Conservation (phyloP, 2,797 vertebrate genomes). For the Lithobates pipiens region DNA sequence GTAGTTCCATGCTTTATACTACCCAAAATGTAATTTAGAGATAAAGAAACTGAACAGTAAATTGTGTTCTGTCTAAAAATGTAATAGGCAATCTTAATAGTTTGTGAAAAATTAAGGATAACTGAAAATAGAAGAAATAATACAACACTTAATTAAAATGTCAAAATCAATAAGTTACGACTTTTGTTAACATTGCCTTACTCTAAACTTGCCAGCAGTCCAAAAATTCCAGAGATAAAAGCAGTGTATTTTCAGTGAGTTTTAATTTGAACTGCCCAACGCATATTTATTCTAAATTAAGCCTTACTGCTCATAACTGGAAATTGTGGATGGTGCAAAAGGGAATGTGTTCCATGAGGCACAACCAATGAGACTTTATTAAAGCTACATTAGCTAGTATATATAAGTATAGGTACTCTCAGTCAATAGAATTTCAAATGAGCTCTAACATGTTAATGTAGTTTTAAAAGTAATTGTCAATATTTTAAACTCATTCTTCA, state of each 20-base stretch:
- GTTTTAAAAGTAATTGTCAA: too few species aligned
- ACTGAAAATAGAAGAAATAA: slow-evolving; percentile 14
- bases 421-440: too few species aligned
- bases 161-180: slow-evolving; percentile 1
- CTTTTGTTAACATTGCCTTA: background rate
- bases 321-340: too few species aligned
- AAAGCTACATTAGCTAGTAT: too few species aligned
- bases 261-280: background rate
- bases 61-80: slow-evolving; percentile 8
- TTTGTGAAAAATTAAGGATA: background rate
- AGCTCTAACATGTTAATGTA: too few species aligned
- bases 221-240: background rate
- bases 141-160: slow-evolving; percentile 5
- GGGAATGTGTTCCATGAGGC: too few species aligned
- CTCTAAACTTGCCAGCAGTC: background rate
- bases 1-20: background rate
- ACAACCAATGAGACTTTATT: too few species aligned
- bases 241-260: too few species aligned
- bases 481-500: too few species aligned
- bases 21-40: slow-evolving; percentile 7
- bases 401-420: too few species aligned
- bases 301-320: too few species aligned
- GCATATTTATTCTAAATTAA: background rate
- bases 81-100: background rate
- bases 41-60: slow-evolving; percentile 11